A percentile compares a stretch with the other conserved stretches of the same genome.
These are phyloP conservation scores for Falco concolor DNA, from an alignment of 2,797 vertebrate genomes.

Conservation along the genomic window DNA sequence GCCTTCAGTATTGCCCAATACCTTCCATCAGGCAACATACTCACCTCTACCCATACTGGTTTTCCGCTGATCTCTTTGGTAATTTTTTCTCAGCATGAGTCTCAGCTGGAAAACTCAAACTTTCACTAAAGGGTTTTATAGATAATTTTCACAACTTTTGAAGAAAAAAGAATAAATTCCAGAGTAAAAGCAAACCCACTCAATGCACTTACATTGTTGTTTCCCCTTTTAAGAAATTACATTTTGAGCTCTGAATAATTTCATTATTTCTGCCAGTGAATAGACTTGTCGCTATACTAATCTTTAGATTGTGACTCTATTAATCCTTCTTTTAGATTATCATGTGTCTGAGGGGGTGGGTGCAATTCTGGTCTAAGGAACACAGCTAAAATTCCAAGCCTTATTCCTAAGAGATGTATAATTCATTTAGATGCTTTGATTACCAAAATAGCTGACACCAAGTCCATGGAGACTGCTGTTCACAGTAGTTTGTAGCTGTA, in stretches of 20 bases:
- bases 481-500: slow-evolving; percentile 74
- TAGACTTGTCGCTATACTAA: background rate
- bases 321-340: background rate
- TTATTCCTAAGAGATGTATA: background rate
- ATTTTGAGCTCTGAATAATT: background rate
- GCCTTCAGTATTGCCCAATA: background rate
- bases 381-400: background rate
- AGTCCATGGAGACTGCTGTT: slow-evolving; percentile 76
- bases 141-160: background rate
- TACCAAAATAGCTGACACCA: slow-evolving; percentile 78
- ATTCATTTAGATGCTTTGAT: background rate
- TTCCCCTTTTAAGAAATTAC: background rate
- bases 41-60: no score
- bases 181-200: background rate
- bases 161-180: background rate
- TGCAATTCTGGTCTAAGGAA: background rate
- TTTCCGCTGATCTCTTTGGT: background rate
- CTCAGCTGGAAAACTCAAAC: background rate
- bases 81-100: background rate
- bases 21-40: background rate
- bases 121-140: background rate
- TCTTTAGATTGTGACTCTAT: background rate
- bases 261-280: background rate
- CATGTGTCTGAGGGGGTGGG: background rate
- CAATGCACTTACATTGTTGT: background rate